A percentile compares a stretch with the other conserved stretches of the same genome.
phyloP scores from a whole-genome alignment of 2,888 invertebrate species.

The Helobdella robusta region DNA sequence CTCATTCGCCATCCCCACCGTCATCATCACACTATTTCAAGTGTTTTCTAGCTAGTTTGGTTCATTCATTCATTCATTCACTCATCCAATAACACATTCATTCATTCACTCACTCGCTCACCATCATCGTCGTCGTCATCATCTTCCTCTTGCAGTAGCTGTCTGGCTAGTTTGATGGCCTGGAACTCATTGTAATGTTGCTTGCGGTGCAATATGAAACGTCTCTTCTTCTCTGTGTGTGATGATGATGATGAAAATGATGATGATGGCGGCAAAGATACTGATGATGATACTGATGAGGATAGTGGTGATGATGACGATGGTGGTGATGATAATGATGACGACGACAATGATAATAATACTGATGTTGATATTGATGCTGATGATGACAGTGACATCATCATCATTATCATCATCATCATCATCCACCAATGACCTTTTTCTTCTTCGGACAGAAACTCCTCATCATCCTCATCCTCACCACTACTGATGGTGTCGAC shows the following conservation, averaged over 20 bases:
- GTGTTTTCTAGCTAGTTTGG: too few relatives aligned
- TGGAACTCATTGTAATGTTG: constrained; percentile 95
- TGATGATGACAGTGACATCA: too few relatives aligned
- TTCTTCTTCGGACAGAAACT: constrained; percentile 27
- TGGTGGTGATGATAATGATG: not conserved
- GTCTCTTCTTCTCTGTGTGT: constrained; percentile 19
- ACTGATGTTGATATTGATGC: not conserved
- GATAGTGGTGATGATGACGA: too few relatives aligned
- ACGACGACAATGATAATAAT: not conserved
- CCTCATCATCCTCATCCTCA: constrained; percentile 29
- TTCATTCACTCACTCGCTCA: too few relatives aligned
- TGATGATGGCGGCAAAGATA: too few relatives aligned
- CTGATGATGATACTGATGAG: too few relatives aligned
- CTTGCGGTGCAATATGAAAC: constrained; percentile 85
- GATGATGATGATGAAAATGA: not conserved
- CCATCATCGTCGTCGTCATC: constrained; percentile 55
- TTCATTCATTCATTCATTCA: too few relatives aligned
- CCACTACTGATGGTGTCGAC: constrained; percentile 11
- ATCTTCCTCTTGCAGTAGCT: constrained; percentile 76
- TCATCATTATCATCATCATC: too few relatives aligned
- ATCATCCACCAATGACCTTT: constrained; percentile 26
- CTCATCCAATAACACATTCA: too few relatives aligned
- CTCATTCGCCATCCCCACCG: too few relatives aligned
- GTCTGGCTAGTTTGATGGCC: constrained; percentile 80
- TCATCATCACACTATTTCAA: too few relatives aligned